A percentile compares a stretch with the other conserved stretches of the same genome.
phyloP scores from a whole-genome alignment of 92 coral and sea anemone genomes.

The Actinernus sp. region DNA sequence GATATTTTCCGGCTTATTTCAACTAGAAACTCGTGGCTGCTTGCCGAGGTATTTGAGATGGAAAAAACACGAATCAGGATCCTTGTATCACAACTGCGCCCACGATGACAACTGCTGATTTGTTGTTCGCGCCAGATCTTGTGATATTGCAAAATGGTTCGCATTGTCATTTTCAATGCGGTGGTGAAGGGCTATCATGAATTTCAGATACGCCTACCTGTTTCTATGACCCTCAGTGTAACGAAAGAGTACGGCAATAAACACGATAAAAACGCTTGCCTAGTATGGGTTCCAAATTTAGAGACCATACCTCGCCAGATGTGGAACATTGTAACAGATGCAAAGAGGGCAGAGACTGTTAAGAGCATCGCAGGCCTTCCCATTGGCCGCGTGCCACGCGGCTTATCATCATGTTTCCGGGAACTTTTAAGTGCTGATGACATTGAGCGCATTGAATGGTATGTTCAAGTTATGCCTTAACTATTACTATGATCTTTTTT shows the following conservation, averaged over 20 bases:
- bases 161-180: background rate
- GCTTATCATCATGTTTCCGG: conserved; percentile 43
- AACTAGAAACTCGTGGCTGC: too few relatives aligned
- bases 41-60: too few relatives aligned
- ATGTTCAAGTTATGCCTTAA: too few relatives aligned
- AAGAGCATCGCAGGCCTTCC: conserved; percentile 51
- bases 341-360: conserved; percentile 29
- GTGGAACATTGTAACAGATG: conserved; percentile 35
- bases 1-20: too few relatives aligned
- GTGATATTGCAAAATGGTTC: too few relatives aligned
- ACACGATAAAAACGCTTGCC: conserved; percentile 32
- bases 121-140: too few relatives aligned
- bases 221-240: background rate
- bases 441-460: too few relatives aligned
- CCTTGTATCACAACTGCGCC: too few relatives aligned
- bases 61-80: too few relatives aligned
- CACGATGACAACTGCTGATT: too few relatives aligned
- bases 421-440: conserved; percentile 25
- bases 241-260: conserved; percentile 43
- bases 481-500: too few relatives aligned
- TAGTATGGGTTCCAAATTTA: conserved; percentile 51
- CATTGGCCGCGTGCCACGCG: conserved; percentile 56
- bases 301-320: conserved; percentile 9
- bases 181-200: conserved; percentile 5
- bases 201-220: conserved; percentile 30